Evolutionary conservation across 2,113 vertebrate genomes (phyloP).

Genomic region (Grammomys surdaster): DNA sequence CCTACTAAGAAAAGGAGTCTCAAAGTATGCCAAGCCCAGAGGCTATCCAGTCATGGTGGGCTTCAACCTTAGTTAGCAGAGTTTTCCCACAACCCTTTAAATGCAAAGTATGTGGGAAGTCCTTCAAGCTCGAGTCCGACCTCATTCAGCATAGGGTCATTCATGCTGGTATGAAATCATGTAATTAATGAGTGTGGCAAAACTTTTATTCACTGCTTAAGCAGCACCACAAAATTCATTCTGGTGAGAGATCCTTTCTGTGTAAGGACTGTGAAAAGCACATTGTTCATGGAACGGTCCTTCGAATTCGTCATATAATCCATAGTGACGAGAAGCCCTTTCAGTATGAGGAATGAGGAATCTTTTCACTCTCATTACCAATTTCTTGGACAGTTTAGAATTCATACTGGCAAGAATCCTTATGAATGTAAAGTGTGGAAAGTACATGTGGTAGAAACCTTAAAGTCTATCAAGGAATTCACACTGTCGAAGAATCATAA

Average conservation of each 20-base stretch:
- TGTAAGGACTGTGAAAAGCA: background rate
- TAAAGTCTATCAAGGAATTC: constrained; percentile 6
- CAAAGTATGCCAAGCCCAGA: no score
- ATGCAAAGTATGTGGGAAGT: constrained; percentile 64
- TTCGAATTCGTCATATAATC: background rate
- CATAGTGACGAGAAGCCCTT: background rate
- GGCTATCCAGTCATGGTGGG: no score
- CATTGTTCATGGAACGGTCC: background rate
- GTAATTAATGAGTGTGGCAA: constrained; percentile 85
- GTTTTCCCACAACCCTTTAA: background rate
- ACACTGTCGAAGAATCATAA: background rate
- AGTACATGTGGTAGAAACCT: background rate
- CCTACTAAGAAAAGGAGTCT: no score
- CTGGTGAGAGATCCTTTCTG: background rate
- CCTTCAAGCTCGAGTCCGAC: constrained; percentile 39
- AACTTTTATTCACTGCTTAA: constrained; percentile 85
- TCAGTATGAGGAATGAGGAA: background rate
- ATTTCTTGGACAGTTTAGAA: background rate
- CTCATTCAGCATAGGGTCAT: constrained; percentile 46
- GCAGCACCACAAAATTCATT: constrained; percentile 68
- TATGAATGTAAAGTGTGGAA: constrained; percentile 16
- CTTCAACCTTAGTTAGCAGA: no score
- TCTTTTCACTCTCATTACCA: background rate
- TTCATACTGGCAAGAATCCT: background rate
- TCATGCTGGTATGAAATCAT: constrained; percentile 74